phyloP scores from a whole-genome alignment of 2,888 invertebrate genomes.

The Homarus gammarus region DNA sequence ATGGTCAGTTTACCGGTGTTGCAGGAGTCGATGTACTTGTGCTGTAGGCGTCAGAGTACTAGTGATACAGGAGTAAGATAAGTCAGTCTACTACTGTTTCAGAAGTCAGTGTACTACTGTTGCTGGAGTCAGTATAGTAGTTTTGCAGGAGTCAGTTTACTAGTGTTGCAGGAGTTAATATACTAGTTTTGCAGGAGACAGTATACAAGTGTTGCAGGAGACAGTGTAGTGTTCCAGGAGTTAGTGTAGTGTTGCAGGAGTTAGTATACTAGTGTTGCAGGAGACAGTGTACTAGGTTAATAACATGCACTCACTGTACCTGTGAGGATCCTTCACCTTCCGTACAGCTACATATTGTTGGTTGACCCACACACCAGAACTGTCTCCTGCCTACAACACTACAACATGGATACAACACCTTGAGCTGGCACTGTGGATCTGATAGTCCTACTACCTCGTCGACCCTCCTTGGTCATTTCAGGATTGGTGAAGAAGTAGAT shows the following conservation, averaged over 20 bases:
- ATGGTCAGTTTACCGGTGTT: too few species aligned
- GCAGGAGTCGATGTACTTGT: too few species aligned
- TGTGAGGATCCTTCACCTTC: background rate
- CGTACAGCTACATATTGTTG: background rate
- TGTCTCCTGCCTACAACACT: slow-evolving; percentile 12
- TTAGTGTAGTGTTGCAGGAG: background rate
- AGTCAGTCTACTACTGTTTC: too few species aligned
- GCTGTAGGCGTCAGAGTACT: too few species aligned
- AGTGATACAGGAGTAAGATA: too few species aligned
- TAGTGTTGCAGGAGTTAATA: background rate
- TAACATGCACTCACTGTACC: background rate
- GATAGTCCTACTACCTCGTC: slow-evolving; percentile 25
- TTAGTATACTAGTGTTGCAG: background rate
- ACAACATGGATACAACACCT: slow-evolving; percentile 50
- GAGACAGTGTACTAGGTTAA: background rate
- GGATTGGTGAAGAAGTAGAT: slow-evolving; percentile 14
- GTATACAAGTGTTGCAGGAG: background rate
- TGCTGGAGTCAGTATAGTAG: too few species aligned
- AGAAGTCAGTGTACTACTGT: too few species aligned
- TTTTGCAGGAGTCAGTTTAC: background rate
- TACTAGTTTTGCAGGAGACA: too few species aligned
- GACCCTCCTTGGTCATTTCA: slow-evolving; percentile 30
- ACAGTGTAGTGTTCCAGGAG: background rate
- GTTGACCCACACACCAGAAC: background rate
- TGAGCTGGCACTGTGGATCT: slow-evolving; percentile 20